Conservation (phyloP, 53 echinoderm and acorn worm genomes). For the Astropecten irregularis region DNA sequence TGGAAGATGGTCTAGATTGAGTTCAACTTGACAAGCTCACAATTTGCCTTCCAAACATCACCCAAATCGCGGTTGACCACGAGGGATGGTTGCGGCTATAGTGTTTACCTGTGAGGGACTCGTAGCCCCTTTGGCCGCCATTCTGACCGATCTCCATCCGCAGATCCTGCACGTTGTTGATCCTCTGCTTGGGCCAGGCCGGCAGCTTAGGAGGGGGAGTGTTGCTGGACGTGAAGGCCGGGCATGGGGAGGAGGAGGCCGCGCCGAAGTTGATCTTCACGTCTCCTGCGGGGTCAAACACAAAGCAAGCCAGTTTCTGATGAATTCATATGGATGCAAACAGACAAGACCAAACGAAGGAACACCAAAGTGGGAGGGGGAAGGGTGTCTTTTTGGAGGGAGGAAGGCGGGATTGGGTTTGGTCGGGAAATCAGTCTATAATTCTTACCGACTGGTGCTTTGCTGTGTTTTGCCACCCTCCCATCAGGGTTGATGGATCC, state of each 20-base stretch:
- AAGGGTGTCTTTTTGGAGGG: no score
- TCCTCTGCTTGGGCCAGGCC: conserved; percentile 49
- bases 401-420: no score
- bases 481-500: conserved; percentile 62
- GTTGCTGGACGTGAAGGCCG: not conserved
- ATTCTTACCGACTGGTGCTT: conserved; percentile 3
- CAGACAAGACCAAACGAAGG: not conserved
- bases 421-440: no score
- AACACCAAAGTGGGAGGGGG: no score
- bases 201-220: not conserved
- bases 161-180: conserved; percentile 33
- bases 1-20: no score
- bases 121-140: conserved; percentile 77
- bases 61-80: not conserved
- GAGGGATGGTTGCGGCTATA: not conserved
- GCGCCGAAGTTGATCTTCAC: conserved; percentile 61
- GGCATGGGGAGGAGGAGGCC: conserved; percentile 6
- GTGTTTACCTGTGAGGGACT: conserved; percentile 87
- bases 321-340: not conserved
- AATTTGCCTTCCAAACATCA: no score
- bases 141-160: conserved; percentile 71
- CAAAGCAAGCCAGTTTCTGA: not conserved
- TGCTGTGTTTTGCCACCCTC: conserved; percentile 59
- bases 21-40: no score
- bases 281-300: not conserved